Percentiles rank a stretch among this genome's conserved stretches.
These are phyloP conservation scores for Noctua janthe DNA, from an alignment of 2,888 invertebrate genomes.

Conservation along the genomic window DNA sequence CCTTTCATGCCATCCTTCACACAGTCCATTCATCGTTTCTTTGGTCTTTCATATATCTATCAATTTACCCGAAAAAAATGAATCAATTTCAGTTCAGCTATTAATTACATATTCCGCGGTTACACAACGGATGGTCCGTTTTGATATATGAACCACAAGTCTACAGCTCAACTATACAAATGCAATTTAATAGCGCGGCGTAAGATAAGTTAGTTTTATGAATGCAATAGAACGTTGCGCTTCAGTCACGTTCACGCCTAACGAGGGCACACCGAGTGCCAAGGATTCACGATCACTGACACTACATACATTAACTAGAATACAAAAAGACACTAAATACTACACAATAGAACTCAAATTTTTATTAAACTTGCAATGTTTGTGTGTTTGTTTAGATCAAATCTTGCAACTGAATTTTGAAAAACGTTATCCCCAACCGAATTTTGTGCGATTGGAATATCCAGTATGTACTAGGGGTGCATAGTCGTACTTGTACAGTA, in stretches of 20 bases:
- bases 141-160: background rate
- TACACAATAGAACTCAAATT: background rate
- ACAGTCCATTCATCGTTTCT: no score
- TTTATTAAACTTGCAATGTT: background rate
- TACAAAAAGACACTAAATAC: background rate
- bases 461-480: background rate
- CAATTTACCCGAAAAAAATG: background rate
- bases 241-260: conserved; percentile 55
- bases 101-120: conserved; percentile 5
- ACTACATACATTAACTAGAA: conserved; percentile 33
- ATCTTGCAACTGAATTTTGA: background rate
- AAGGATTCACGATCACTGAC: conserved; percentile 51
- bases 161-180: background rate
- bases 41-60: no score
- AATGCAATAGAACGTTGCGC: conserved; percentile 31
- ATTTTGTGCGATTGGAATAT: background rate
- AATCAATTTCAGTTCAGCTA: conserved; percentile 9
- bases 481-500: background rate
- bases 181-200: conserved; percentile 21
- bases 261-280: conserved; percentile 48
- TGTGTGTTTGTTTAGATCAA: background rate
- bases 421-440: background rate
- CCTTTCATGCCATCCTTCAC: no score
- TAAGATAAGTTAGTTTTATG: conserved; percentile 26
- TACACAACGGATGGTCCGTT: background rate